phyloP scores from a whole-genome alignment of 2,113 vertebrate species.

The Puma concolor region DNA sequence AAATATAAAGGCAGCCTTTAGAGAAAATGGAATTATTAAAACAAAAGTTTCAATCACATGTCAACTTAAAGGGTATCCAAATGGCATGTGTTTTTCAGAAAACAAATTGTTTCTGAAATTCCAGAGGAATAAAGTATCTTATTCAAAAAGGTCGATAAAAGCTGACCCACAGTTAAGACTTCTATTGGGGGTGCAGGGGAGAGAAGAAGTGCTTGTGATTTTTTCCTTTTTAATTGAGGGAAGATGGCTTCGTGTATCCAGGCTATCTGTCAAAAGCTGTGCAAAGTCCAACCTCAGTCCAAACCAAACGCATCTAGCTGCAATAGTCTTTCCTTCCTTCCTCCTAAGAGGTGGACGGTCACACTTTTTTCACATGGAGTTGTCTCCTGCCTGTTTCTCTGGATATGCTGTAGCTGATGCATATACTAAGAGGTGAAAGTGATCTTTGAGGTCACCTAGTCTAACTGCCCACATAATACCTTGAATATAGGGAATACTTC shows the following conservation, averaged over 20 bases:
- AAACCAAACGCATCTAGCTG: background rate
- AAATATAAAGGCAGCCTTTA: slow-evolving; percentile 79
- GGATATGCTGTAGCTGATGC: background rate
- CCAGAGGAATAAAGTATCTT: slow-evolving; percentile 58
- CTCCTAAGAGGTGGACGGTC: background rate
- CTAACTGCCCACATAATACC: background rate
- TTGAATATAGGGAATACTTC: background rate
- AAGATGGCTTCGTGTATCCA: background rate
- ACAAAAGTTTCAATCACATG: slow-evolving; percentile 74
- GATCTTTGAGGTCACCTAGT: background rate
- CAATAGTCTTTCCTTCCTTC: background rate
- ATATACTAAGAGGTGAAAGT: background rate
- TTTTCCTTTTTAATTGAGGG: background rate
- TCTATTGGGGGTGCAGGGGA: background rate
- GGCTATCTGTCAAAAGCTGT: background rate
- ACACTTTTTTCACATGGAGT: background rate
- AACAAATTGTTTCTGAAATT: slow-evolving; percentile 76
- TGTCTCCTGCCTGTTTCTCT: background rate
- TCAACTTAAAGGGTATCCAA: slow-evolving; percentile 76
- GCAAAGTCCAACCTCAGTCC: background rate
- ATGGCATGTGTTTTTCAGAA: slow-evolving; percentile 80
- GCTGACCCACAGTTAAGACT: slow-evolving; percentile 53
- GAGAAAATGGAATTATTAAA: slow-evolving; percentile 81
- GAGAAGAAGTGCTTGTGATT: background rate
- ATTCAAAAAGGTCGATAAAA: slow-evolving; percentile 39